These are phyloP conservation scores for Sandelia bainsii DNA, from an alignment of 2,797 vertebrate species.

Conservation along the genomic window DNA sequence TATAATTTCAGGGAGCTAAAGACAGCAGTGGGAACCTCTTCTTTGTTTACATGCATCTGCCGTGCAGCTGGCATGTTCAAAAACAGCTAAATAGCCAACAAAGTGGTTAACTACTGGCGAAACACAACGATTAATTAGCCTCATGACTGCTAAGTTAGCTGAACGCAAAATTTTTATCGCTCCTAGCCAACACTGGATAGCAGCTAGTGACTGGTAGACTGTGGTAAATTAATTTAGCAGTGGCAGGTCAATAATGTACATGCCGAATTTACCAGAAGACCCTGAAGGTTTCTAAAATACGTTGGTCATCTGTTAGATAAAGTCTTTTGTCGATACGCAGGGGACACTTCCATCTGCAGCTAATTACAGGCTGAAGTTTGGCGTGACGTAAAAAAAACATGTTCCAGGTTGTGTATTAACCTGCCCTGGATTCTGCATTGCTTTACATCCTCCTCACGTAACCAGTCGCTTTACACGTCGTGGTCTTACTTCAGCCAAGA, in stretches of 20 bases:
- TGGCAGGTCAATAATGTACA: fast-evolving
- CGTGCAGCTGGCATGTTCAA: neutral
- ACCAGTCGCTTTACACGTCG: neutral
- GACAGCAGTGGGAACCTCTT: neutral
- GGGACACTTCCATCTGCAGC: fast-evolving
- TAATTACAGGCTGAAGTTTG: constrained; percentile 24
- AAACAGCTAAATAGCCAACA: neutral
- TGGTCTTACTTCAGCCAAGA: neutral
- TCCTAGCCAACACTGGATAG: neutral
- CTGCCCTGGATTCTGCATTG: constrained; percentile 29
- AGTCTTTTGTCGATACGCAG: neutral
- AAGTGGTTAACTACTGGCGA: fast-evolving
- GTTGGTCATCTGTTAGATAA: fast-evolving
- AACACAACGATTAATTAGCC: neutral
- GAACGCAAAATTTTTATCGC: neutral
- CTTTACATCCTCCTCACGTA: constrained; percentile 15
- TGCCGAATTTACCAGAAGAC: constrained; percentile 33
- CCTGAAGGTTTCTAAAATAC: neutral
- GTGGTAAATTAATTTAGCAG: fast-evolving
- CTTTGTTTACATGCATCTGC: neutral
- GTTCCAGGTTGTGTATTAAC: constrained; percentile 10
- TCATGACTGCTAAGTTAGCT: neutral
- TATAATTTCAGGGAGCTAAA: neutral
- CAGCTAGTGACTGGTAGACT: neutral
- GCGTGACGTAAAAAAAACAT: neutral